phyloP scores from a whole-genome alignment of 2,113 vertebrate genomes.

The Hystrix brachyura region DNA sequence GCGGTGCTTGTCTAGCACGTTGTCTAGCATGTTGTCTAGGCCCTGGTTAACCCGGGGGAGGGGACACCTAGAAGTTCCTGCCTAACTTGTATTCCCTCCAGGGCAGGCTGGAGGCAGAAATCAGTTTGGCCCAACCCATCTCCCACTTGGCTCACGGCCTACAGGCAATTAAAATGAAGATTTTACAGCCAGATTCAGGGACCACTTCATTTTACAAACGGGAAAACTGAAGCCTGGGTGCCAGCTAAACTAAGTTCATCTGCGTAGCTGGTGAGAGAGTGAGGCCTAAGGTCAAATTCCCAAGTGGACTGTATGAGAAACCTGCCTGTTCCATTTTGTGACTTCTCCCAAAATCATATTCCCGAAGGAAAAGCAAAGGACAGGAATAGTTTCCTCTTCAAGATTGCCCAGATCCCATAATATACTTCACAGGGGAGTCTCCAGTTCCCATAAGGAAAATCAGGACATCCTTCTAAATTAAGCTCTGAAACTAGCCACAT shows the following conservation, averaged over 20 bases:
- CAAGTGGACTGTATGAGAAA: not conserved
- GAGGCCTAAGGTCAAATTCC: not conserved
- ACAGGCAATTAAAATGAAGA: slow-evolving; percentile 14
- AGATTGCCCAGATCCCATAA: not conserved
- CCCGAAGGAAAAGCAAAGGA: not conserved
- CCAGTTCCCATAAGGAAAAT: not conserved
- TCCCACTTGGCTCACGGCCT: not conserved
- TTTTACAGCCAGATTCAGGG: not conserved
- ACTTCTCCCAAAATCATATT: not conserved
- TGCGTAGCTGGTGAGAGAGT: not conserved
- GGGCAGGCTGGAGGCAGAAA: not conserved
- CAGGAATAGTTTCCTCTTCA: not conserved
- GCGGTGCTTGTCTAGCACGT: not conserved
- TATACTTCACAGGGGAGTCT: not conserved
- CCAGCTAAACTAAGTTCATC: not conserved
- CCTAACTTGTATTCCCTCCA: not conserved
- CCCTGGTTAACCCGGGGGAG: not conserved
- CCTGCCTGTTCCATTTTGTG: not conserved
- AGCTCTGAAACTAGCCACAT: not conserved
- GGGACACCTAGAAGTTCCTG: not conserved
- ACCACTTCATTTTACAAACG: not conserved
- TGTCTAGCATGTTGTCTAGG: not conserved
- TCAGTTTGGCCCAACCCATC: no score
- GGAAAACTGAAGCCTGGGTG: not conserved
- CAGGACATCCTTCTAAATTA: not conserved